These are phyloP conservation scores for Anthoptus insignis DNA, from an alignment of 2,888 invertebrate species.

Conservation along the genomic window DNA sequence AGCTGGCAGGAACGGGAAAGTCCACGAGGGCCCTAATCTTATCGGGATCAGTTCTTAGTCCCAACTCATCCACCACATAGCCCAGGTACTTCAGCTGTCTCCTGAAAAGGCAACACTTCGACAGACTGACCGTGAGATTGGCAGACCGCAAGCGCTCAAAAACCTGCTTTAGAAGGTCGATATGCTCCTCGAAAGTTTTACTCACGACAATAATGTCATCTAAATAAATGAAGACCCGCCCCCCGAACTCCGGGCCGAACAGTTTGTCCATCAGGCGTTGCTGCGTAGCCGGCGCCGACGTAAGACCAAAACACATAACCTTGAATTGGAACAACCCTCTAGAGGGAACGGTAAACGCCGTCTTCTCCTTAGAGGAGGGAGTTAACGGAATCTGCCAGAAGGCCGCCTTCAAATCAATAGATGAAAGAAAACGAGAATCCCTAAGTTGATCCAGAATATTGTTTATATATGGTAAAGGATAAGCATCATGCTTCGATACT, in stretches of 20 bases:
- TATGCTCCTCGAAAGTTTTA: constrained; percentile 16
- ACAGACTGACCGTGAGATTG: background rate
- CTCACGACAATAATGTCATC: constrained; percentile 45
- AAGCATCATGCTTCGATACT: constrained; percentile 32
- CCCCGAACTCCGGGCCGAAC: constrained; percentile 41
- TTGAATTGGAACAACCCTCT: constrained; percentile 10
- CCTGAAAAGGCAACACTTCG: constrained; percentile 1
- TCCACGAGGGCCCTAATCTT: background rate
- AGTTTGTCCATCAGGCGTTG: constrained; percentile 49
- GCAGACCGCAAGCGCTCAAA: constrained; percentile 2
- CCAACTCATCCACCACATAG: constrained; percentile 4
- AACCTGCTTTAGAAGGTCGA: background rate
- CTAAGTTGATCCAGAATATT: constrained; percentile 11
- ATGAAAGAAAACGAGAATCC: constrained; percentile 5
- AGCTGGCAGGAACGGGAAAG: background rate
- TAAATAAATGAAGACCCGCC: constrained; percentile 42
- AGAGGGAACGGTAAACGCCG: constrained; percentile 31
- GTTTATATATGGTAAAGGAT: constrained; percentile 30
- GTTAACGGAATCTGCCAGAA: constrained; percentile 31
- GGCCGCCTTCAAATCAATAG: constrained; percentile 21
- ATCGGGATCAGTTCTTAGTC: constrained; percentile 6
- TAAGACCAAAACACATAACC: constrained; percentile 40
- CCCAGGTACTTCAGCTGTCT: background rate
- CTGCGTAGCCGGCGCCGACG: constrained; percentile 53
- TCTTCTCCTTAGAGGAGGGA: constrained; percentile 21